Conservation (phyloP, 2,113 vertebrate genomes). For the Mormoops blainvillei region DNA sequence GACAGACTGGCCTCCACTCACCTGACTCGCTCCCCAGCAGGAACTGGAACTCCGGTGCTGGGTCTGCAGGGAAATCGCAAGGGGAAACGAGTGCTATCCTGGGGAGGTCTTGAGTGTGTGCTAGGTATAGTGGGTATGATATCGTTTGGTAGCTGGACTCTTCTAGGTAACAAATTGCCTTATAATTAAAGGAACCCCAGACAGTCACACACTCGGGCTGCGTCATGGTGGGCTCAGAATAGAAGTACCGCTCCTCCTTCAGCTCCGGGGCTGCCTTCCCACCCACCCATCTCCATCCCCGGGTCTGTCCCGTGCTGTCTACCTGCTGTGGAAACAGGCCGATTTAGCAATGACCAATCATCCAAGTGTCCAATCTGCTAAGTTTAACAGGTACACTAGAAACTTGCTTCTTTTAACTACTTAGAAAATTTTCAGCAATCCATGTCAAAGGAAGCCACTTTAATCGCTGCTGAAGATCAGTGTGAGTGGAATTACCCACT, state of each 20-base stretch:
- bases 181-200: too few relatives aligned
- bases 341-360: background rate
- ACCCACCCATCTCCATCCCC: background rate
- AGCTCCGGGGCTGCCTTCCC: background rate
- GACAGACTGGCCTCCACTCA: background rate
- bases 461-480: background rate
- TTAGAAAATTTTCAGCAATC: background rate
- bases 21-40: background rate
- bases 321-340: background rate
- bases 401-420: background rate
- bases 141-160: background rate
- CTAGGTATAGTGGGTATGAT: too few relatives aligned
- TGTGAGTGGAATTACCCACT: background rate
- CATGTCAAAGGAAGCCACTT: background rate
- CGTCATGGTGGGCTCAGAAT: background rate
- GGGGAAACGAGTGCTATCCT: background rate
- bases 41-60: background rate
- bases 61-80: background rate
- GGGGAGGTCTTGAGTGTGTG: too few relatives aligned
- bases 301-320: background rate
- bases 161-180: background rate
- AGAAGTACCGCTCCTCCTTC: background rate
- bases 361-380: background rate
- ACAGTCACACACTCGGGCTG: background rate
- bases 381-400: background rate